Conservation (phyloP, 1,140 invertebrate genomes). For the Coptotermes formosanus region DNA sequence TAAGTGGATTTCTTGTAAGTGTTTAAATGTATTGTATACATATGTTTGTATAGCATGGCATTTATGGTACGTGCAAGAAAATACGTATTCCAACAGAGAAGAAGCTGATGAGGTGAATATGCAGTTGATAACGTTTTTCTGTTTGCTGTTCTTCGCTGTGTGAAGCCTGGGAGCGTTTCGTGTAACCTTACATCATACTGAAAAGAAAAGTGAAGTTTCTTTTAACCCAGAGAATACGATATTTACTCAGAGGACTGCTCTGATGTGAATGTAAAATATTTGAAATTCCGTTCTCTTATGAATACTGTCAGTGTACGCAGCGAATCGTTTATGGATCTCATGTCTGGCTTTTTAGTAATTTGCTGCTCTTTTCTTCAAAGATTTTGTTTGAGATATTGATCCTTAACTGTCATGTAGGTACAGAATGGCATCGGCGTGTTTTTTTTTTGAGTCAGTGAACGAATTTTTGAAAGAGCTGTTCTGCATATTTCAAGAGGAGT, state of each 20-base stretch:
- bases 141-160: neutral
- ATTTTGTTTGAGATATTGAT: neutral
- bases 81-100: too few relatives aligned
- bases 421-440: neutral
- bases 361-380: neutral
- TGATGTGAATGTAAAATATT: neutral
- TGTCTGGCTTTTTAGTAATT: neutral
- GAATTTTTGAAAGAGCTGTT: neutral
- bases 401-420: neutral
- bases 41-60: too few relatives aligned
- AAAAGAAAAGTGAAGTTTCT: neutral
- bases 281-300: neutral
- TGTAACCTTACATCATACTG: neutral
- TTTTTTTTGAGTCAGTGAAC: neutral
- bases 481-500: neutral
- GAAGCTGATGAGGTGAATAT: neutral
- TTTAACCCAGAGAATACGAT: neutral
- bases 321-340: neutral
- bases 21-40: too few relatives aligned
- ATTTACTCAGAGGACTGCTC: neutral
- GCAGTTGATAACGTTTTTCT: neutral
- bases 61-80: too few relatives aligned
- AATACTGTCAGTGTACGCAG: neutral
- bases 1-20: too few relatives aligned
- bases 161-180: neutral